These are phyloP conservation scores for Lordiphosa clarofinis DNA, from an alignment of 1,140 invertebrate genomes.

Conservation along the genomic window DNA sequence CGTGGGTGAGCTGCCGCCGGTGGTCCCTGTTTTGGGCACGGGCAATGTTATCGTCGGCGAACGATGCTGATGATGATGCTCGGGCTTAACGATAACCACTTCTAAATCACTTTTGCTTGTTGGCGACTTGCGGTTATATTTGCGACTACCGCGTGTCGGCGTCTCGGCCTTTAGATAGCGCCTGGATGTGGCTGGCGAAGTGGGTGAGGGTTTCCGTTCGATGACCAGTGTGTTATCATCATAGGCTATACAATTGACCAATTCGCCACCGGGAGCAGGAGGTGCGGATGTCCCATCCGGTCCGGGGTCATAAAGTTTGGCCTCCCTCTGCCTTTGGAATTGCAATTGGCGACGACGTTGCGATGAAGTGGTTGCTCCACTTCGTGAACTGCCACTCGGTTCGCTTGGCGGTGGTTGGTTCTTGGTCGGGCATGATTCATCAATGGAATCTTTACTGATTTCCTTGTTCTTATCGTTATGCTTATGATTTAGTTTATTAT, in stretches of 20 bases:
- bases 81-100: constrained; percentile 51
- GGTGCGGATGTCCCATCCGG: constrained; percentile 23
- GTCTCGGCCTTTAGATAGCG: constrained; percentile 64
- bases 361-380: constrained; percentile 27
- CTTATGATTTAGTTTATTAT: constrained; percentile 69
- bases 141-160: constrained; percentile 57
- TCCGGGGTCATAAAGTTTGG: constrained; percentile 61
- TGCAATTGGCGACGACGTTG: constrained; percentile 61
- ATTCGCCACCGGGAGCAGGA: constrained; percentile 38
- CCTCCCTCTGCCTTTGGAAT: constrained; percentile 62
- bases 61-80: constrained; percentile 62
- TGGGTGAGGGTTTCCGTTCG: constrained; percentile 58
- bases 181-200: constrained; percentile 50
- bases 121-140: constrained; percentile 57
- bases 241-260: constrained; percentile 67
- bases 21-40: constrained; percentile 28
- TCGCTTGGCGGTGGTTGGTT: constrained; percentile 22
- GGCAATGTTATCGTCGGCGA: constrained; percentile 64
- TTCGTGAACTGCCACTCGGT: constrained; percentile 18
- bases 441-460: constrained; percentile 43
- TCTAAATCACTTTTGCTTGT: constrained; percentile 53
- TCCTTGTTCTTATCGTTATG: constrained; percentile 44
- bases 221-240: constrained; percentile 66
- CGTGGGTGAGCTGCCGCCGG: constrained; percentile 17
- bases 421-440: constrained; percentile 59